Conservation (phyloP, 2,888 invertebrate genomes). For the Drosophila mimetica region DNA sequence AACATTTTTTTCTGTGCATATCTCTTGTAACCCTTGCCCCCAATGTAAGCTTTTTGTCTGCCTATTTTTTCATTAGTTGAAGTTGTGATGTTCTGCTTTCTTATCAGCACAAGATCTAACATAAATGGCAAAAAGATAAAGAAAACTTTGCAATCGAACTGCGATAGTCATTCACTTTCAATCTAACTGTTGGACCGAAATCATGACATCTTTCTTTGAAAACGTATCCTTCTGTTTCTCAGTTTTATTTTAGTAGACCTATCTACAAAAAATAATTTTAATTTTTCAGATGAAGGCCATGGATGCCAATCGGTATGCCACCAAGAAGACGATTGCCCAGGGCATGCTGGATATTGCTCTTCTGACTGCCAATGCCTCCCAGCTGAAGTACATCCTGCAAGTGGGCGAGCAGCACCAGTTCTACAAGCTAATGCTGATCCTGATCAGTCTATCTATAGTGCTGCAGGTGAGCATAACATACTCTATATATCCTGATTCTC, state of each 20-base stretch:
- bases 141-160: constrained; percentile 8
- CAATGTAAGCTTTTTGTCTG: constrained; percentile 34
- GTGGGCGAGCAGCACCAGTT: constrained; percentile 94
- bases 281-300: constrained; percentile 88
- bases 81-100: constrained; percentile 23
- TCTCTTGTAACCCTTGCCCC: constrained; percentile 42
- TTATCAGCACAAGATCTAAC: constrained; percentile 53
- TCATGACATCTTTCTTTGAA: constrained; percentile 46
- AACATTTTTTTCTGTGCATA: neutral
- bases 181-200: constrained; percentile 2
- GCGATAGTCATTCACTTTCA: constrained; percentile 9
- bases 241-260: too few relatives aligned
- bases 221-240: constrained; percentile 7
- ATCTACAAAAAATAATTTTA: too few relatives aligned
- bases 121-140: constrained; percentile 53
- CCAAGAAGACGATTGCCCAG: constrained; percentile 96
- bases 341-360: constrained; percentile 95
- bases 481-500: constrained; percentile 33
- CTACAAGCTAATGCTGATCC: constrained; percentile 91
- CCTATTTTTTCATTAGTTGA: constrained; percentile 45
- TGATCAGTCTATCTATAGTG: constrained; percentile 92
- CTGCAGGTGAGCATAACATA: constrained; percentile 90
- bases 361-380: constrained; percentile 94
- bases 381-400: constrained; percentile 93
- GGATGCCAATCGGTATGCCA: constrained; percentile 95